phyloP scores from a whole-genome alignment of 2,797 vertebrate species.

The Hapalemur alaotrensis region DNA sequence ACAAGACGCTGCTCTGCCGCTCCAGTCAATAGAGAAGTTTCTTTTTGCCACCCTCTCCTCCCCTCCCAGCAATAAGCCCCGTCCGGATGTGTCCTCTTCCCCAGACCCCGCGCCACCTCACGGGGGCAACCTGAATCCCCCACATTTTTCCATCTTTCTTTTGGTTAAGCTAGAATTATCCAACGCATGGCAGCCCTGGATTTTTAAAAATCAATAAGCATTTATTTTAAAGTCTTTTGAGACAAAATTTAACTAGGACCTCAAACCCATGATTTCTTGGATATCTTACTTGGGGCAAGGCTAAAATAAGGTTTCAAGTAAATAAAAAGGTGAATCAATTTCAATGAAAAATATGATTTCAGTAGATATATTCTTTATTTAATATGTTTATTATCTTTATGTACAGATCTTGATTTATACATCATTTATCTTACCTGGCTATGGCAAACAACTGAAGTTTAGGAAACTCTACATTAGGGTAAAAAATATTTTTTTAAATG shows the following conservation, averaged over 20 bases:
- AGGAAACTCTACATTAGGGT: not conserved
- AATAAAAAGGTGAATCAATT: not conserved
- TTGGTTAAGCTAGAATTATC: not conserved
- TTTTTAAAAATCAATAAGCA: not conserved
- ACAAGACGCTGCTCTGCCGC: not conserved
- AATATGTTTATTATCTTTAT: not conserved
- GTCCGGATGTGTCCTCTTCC: not conserved
- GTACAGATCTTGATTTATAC: not conserved
- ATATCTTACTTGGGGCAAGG: not conserved
- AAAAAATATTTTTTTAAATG: not conserved
- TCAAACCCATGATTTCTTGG: not conserved
- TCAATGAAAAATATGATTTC: not conserved
- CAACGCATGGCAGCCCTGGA: not conserved
- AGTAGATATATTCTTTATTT: not conserved
- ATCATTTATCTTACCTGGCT: not conserved
- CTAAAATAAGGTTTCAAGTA: not conserved
- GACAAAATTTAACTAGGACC: not conserved
- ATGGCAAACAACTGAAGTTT: not conserved
- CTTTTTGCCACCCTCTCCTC: not conserved
- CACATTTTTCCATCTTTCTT: not conserved
- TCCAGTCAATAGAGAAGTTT: not conserved
- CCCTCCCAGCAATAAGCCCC: not conserved
- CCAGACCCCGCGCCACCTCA: not conserved
- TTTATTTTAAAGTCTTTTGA: not conserved
- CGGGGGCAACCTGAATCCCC: not conserved